phyloP scores from a whole-genome alignment of 1,140 invertebrate species.

The Zaprionus tsacasi region DNA sequence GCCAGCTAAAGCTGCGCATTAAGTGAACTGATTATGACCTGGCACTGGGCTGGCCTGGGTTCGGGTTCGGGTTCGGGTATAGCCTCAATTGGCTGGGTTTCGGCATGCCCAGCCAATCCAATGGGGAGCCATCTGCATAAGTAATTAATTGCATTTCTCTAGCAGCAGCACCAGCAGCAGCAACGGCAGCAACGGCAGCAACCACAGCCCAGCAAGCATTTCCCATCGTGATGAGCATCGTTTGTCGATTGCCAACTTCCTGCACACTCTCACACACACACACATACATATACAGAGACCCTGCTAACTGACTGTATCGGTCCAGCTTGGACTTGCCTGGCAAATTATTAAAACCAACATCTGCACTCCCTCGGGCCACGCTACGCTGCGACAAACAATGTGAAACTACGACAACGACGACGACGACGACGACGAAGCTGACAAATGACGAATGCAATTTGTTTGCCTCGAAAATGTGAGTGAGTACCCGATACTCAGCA shows the following conservation, averaged over 20 bases:
- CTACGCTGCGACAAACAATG: constrained; percentile 43
- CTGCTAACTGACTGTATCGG: constrained; percentile 10
- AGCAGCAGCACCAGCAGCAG: constrained; percentile 9
- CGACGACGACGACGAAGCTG: constrained; percentile 16
- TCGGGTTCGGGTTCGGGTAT: too few species aligned
- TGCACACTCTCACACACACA: constrained; percentile 28
- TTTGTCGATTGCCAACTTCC: constrained; percentile 65
- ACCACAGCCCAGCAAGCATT: not conserved
- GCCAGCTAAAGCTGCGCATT: constrained; percentile 52
- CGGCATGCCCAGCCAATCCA: not conserved
- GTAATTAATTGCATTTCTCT: constrained; percentile 74
- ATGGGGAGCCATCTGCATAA: constrained; percentile 60
- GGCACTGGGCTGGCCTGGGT: constrained; percentile 5
- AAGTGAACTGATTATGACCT: constrained; percentile 63
- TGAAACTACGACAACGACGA: too few species aligned
- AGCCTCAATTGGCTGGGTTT: constrained; percentile 8
- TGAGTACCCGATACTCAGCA: not conserved
- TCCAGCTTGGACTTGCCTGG: not conserved
- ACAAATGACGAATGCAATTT: constrained; percentile 56
- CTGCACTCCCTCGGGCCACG: constrained; percentile 20
- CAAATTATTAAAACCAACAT: constrained; percentile 49
- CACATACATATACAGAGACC: not conserved
- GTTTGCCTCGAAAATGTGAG: constrained; percentile 29
- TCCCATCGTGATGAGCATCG: constrained; percentile 39
- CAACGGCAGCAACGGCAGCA: not conserved